Evolutionary conservation across 2,113 vertebrate species (phyloP).

Genomic region (Spea bombifrons): DNA sequence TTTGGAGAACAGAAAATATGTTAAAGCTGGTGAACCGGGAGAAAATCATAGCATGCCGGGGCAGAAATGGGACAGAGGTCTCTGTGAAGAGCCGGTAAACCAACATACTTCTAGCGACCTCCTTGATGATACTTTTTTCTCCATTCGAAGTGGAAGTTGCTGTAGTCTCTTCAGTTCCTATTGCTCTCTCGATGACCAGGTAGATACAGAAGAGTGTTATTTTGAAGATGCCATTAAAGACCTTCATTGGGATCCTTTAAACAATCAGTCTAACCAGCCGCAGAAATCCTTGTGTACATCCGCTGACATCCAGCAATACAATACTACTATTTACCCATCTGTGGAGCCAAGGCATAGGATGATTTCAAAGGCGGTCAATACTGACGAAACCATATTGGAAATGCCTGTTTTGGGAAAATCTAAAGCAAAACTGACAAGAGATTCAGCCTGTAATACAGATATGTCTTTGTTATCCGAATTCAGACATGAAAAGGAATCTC

Average conservation of each 20-base stretch:
- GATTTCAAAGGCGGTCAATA: neutral
- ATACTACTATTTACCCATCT: no score
- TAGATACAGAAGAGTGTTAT: neutral
- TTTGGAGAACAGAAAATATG: neutral
- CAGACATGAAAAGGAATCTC: constrained; percentile 3
- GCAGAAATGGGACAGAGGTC: neutral
- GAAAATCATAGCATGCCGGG: neutral
- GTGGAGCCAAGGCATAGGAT: neutral
- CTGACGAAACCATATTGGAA: neutral
- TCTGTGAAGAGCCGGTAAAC: neutral
- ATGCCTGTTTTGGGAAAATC: neutral
- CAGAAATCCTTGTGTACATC: neutral
- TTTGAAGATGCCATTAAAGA: constrained; percentile 37
- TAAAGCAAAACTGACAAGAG: neutral
- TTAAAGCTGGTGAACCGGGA: neutral
- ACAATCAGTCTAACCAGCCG: neutral
- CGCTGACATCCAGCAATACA: no score
- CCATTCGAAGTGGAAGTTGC: constrained; percentile 22
- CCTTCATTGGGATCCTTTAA: neutral
- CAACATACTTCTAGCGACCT: constrained; percentile 3
- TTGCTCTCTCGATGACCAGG: constrained; percentile 11
- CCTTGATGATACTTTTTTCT: constrained; percentile 33
- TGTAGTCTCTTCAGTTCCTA: constrained; percentile 8
- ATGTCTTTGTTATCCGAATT: neutral
- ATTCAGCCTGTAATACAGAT: constrained; percentile 10